Conservation (phyloP, 2,888 invertebrate genomes). For the Abrostola tripartita region DNA sequence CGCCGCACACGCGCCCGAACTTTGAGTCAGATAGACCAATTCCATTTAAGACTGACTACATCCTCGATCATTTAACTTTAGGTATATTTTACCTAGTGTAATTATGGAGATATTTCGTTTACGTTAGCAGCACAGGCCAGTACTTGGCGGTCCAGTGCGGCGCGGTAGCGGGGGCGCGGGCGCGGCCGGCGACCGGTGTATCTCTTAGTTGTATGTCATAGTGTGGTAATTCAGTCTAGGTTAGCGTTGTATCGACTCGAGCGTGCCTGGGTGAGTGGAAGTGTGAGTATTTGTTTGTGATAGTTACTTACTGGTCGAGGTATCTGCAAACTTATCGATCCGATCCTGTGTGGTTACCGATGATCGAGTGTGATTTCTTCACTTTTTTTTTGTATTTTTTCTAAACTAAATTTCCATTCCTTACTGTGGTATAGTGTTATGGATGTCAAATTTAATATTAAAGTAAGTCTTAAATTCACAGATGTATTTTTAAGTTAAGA, state of each 20-base stretch:
- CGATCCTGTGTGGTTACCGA: constrained; percentile 63
- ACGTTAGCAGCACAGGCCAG: constrained; percentile 45
- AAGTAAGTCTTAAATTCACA: constrained; percentile 77
- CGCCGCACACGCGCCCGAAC: constrained; percentile 27
- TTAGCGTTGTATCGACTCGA: constrained; percentile 80
- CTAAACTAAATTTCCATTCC: constrained; percentile 84
- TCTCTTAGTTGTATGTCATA: constrained; percentile 74
- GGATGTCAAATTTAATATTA: constrained; percentile 80
- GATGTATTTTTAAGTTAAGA: constrained; percentile 85
- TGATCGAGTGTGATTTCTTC: constrained; percentile 77
- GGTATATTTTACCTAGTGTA: constrained; percentile 49
- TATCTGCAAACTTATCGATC: constrained; percentile 64
- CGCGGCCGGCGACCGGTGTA: constrained; percentile 50
- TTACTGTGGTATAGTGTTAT: constrained; percentile 86
- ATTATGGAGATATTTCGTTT: constrained; percentile 42
- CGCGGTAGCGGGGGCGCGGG: constrained; percentile 38
- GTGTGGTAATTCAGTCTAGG: constrained; percentile 81
- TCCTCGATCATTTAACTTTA: constrained; percentile 46
- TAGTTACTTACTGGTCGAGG: constrained; percentile 69
- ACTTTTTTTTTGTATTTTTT: constrained; percentile 73
- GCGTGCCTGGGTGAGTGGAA: constrained; percentile 66
- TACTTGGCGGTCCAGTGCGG: constrained; percentile 23
- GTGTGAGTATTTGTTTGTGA: constrained; percentile 69
- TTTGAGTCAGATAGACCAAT: constrained; percentile 53
- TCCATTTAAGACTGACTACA: constrained; percentile 58